Evolutionary conservation across 2,113 vertebrate genomes (phyloP).

Genomic region (Equus przewalskii): DNA sequence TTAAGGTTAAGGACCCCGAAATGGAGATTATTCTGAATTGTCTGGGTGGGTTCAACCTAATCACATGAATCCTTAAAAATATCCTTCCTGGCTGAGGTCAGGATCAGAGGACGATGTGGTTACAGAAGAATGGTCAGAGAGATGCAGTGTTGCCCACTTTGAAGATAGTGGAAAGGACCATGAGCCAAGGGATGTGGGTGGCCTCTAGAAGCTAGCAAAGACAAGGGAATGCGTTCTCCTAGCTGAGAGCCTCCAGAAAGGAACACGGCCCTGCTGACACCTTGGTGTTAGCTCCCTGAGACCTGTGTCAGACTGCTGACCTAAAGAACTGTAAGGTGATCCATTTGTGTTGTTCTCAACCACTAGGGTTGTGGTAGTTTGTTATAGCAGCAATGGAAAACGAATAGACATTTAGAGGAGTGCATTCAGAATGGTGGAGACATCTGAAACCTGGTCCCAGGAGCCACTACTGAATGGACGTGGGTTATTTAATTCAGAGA

Average conservation of each 20-base stretch:
- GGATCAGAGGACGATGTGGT: not conserved
- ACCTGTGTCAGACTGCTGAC: not conserved
- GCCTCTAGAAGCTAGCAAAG: conserved; percentile 8
- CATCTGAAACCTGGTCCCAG: not conserved
- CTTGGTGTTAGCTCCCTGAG: not conserved
- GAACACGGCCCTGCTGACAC: not conserved
- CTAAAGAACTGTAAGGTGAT: not conserved
- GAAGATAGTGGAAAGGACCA: not conserved
- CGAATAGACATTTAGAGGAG: not conserved
- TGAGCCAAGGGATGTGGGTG: not conserved
- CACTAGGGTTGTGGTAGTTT: not conserved
- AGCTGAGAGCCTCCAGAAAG: not conserved
- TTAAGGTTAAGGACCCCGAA: not conserved
- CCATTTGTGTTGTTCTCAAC: conserved; percentile 2
- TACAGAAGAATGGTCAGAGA: not conserved
- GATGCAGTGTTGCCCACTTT: not conserved
- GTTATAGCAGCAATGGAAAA: not conserved
- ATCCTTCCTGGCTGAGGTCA: not conserved
- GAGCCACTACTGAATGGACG: not conserved
- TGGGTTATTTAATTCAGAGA: not conserved
- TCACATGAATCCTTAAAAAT: not conserved
- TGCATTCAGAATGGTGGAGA: not conserved
- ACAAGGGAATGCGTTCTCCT: not conserved
- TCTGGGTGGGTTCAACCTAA: not conserved
- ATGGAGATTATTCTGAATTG: conserved; percentile 7